Evolutionary conservation across 1,140 invertebrate genomes (phyloP), one percentile per base, ranked within the genome.

Genomic region (Glossosoma conforme): DNA sequence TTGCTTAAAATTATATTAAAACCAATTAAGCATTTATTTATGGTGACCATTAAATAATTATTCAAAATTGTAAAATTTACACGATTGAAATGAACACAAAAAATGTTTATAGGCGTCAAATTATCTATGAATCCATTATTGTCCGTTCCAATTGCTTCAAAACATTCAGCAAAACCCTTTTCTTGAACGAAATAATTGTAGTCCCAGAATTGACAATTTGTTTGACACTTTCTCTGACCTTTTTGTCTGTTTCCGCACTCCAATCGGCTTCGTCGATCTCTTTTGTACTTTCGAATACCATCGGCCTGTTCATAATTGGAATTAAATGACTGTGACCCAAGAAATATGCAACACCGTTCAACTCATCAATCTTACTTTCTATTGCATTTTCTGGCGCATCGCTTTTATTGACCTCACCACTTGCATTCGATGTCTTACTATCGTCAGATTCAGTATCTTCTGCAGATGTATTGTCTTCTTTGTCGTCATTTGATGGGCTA

Each of bases 251-350:
- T 22, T 51, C 46, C 14, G 18, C 28, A 36, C 24, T 52, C 38
- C 47, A 53, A 15, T 47, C 32, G 9, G 36, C 38, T 14, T 54
- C 48, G 36, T 50, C 44, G 17, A 54, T 20, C 8, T 52, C 44
- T 19, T 43, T 44, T 9, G 51, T 21, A 35, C 42, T 50, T 28
- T 53, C 45, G 17, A 58, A 58, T 6, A 48, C 32, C 6, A 46
- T 28, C 1, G 55, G 51, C 24, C 46, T 46, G 6, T 36, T 37
- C n/a, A 32, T 19, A 3, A 53, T 50, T 3, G 50, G 55, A 32
- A 58, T 53, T 28, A 58, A 30, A 53, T 58, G 55, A 14, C 50
- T 52, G 35, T 58, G 45, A 25, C 55, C 55, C 3, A 58, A 36
- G 21, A 36, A 50, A 22, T 53, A 25, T 36, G 48, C n/a, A n/a